A percentile compares a stretch with the other conserved stretches of the same genome.
Conservation (phyloP, 2,888 invertebrate species). For the Strigamia crassipes region DNA sequence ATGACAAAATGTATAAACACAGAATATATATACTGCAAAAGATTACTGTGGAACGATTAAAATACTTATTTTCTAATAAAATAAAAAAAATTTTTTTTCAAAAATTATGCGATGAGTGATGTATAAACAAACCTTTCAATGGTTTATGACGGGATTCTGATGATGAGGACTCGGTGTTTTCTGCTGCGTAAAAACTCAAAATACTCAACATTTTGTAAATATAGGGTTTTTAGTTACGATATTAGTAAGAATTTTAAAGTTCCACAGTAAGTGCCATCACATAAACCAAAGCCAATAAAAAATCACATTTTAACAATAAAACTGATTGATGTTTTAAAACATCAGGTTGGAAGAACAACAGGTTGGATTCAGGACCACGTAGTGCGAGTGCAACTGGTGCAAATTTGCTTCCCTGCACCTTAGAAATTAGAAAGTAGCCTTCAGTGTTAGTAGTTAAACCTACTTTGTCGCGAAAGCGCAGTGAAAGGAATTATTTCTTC, state of each 20-base stretch:
- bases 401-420: no score
- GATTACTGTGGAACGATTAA: slow-evolving; percentile 8
- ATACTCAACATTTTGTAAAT: not conserved
- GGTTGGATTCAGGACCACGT: not conserved
- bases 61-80: not conserved
- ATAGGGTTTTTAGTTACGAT: not conserved
- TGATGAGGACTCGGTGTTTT: not conserved
- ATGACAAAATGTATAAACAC: no score
- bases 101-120: not conserved
- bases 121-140: not conserved
- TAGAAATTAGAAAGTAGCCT: not conserved
- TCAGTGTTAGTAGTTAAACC: not conserved
- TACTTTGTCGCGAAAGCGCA: not conserved
- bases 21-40: not conserved
- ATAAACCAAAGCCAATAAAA: not conserved
- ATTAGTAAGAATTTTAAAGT: not conserved
- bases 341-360: no score
- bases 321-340: no score
- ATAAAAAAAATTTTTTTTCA: not conserved
- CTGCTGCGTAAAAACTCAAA: not conserved
- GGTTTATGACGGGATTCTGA: not conserved
- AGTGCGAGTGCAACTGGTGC: no score
- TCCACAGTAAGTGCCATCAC: not conserved
- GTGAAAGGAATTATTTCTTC: not conserved
- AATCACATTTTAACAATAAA: not conserved